A percentile compares a stretch with the other conserved stretches of the same genome.
These are phyloP conservation scores for Brachyhypopomus occidentalis DNA, from an alignment of 2,113 vertebrate genomes.

Conservation along the genomic window DNA sequence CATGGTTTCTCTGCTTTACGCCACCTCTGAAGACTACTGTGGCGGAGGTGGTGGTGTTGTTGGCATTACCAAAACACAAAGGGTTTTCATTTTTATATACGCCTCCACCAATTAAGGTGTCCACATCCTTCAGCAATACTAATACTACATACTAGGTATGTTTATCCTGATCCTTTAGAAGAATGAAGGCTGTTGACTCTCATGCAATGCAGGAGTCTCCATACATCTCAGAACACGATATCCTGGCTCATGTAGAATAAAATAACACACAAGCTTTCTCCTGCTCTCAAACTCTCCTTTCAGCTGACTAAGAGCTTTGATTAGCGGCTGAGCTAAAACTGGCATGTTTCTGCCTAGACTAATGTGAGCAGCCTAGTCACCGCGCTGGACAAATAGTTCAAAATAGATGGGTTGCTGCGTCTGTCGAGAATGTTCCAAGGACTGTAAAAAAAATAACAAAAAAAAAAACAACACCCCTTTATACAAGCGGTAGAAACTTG, in stretches of 20 bases:
- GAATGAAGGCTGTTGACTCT: not conserved
- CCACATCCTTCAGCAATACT: not conserved
- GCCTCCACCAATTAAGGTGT: not conserved
- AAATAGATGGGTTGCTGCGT: constrained; percentile 8
- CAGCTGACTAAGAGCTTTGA: not conserved
- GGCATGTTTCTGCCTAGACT: not conserved
- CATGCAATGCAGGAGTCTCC: constrained; percentile 1
- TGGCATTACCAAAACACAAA: constrained; percentile 12
- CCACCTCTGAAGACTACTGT: constrained; percentile 26
- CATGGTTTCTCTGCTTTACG: constrained; percentile 36
- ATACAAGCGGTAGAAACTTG: not conserved
- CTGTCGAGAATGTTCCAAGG: constrained; percentile 21
- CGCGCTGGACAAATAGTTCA: constrained; percentile 13
- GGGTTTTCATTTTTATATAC: not conserved
- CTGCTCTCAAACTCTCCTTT: constrained; percentile 17
- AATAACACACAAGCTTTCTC: not conserved
- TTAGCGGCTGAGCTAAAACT: constrained; percentile 21
- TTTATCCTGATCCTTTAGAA: constrained; percentile 5
- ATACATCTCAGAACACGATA: not conserved
- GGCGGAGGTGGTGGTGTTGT: not conserved
- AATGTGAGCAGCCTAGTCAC: not conserved
- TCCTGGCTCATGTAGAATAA: constrained; percentile 20
- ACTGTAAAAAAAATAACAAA: not conserved
- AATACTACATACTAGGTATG: not conserved
- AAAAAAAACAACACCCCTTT: not conserved